A percentile compares a stretch with the other conserved stretches of the same genome.
Conservation (phyloP, 1,140 invertebrate genomes). For the Halyomorpha halys region DNA sequence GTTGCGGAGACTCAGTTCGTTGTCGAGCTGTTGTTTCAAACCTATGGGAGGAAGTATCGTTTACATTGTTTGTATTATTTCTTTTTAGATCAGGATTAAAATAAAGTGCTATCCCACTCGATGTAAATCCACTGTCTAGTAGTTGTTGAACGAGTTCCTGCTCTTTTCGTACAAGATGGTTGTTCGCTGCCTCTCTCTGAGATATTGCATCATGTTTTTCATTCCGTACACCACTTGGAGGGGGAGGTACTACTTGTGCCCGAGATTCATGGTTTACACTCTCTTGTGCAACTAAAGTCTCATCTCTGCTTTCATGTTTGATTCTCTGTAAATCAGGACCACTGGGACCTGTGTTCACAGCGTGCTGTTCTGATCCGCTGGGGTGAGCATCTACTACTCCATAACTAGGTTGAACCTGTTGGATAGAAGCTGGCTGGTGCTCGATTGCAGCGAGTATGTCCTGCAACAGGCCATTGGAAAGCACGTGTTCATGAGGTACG, state of each 20-base stretch:
- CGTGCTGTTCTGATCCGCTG: constrained; percentile 17
- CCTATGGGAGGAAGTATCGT: not conserved
- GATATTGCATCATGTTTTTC: not conserved
- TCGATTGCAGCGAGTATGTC: constrained; percentile 65
- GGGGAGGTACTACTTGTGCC: not conserved
- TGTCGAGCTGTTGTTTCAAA: not conserved
- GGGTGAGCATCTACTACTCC: constrained; percentile 16
- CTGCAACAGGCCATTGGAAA: constrained; percentile 64
- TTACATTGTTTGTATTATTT: not conserved
- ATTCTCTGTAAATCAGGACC: constrained; percentile 10
- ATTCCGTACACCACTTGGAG: not conserved
- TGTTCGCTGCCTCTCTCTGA: not conserved
- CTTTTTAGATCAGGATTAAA: constrained; percentile 12
- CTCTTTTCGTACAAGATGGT: not conserved
- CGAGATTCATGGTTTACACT: not conserved
- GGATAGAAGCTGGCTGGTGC: constrained; percentile 38
- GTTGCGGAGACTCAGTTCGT: too few species aligned
- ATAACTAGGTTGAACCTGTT: constrained; percentile 20
- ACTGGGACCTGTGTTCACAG: not conserved
- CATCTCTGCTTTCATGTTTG: constrained; percentile 4
- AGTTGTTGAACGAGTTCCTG: not conserved
- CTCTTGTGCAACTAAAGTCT: constrained; percentile 16
- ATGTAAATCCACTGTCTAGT: not conserved
- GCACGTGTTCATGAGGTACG: constrained; percentile 56
- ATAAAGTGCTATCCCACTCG: constrained; percentile 21